Evolutionary conservation across 2,113 vertebrate species (phyloP), one percentile per base, ranked within the genome.

Genomic region (Prolemur simus): DNA sequence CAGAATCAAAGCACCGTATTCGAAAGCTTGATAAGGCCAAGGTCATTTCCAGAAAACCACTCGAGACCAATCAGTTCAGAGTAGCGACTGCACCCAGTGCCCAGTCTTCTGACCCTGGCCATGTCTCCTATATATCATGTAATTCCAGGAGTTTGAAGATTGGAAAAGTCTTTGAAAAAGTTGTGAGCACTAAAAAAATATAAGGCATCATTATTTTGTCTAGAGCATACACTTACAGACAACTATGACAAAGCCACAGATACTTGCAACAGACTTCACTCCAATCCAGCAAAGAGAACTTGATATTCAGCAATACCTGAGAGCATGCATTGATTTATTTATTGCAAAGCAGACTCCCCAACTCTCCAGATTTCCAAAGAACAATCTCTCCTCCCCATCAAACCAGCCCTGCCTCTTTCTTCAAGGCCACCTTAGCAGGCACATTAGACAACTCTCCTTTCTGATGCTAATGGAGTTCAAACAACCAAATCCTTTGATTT

Each of bases 401-500:
- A 68, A 39, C 32, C 18, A 87, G 8, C 58, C 15, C 60, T 2
- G 4, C 17, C 20, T 56, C 47, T 56, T 98, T 97, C 97, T 96
- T 88, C 95, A 98, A 96, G 97, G 86, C 91, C 94, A 96, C 68
- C 95, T 89, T 91, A 0, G 91, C 94, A 96, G 95, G 82, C 69
- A 94, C 37, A 3, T 92, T 68, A 83, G 91, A 84, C 77, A 73
- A 11, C 93, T 78, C 94, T 95, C 87, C 94, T 98, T 98, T 98
- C 95, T 96, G 74, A 98, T 98, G 97, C 94, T 98, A 98, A 98
- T 98, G 68, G 14, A 97, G 83, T 98, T 98, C 98, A 98, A 98
- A 97, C 96, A 98, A 95, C 74, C 77, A 93, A 98, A 93, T 86
- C 87, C 89, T 92, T 85, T 89, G 87, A 95, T 97, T 98, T 97